Conservation (phyloP, 1,140 invertebrate species). For the Monomorium pharaonis region DNA sequence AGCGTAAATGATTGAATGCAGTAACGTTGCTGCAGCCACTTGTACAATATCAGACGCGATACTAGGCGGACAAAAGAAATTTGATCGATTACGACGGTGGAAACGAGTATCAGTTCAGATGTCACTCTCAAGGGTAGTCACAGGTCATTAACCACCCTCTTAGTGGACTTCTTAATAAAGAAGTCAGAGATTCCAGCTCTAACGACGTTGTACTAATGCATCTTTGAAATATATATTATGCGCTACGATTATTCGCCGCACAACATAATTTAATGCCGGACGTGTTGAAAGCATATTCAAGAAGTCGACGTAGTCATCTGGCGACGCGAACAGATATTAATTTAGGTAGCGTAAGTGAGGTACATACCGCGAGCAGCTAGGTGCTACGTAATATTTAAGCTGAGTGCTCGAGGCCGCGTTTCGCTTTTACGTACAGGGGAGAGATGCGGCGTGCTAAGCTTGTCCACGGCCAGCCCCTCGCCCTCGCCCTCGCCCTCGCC, state of each 20-base stretch:
- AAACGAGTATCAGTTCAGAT: slow-evolving; percentile 32
- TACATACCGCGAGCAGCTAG: slow-evolving; percentile 36
- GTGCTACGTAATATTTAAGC: slow-evolving; percentile 70
- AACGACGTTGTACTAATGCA: neutral
- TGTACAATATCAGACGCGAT: slow-evolving; percentile 23
- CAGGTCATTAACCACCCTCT: slow-evolving; percentile 74
- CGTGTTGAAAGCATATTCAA: slow-evolving; percentile 46
- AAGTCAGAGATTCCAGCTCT: slow-evolving; percentile 2
- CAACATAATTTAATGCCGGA: slow-evolving; percentile 22
- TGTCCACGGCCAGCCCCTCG: slow-evolving; percentile 56
- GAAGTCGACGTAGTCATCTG: slow-evolving; percentile 43
- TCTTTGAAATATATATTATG: slow-evolving; percentile 13
- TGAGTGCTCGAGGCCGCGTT: slow-evolving; percentile 66
- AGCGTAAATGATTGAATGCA: slow-evolving; percentile 49
- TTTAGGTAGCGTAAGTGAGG: slow-evolving; percentile 58
- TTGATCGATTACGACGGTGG: slow-evolving; percentile 59
- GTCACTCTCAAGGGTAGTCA: slow-evolving; percentile 63
- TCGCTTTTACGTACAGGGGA: slow-evolving; percentile 42
- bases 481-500: no score
- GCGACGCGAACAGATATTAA: slow-evolving; percentile 60
- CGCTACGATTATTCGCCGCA: slow-evolving; percentile 3
- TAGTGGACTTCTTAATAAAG: slow-evolving; percentile 60
- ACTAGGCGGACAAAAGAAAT: slow-evolving; percentile 28
- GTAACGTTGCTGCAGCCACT: neutral
- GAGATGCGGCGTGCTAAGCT: slow-evolving; percentile 61